Evolutionary conservation across 2,113 vertebrate species (phyloP), one percentile per base, ranked within the genome.

Genomic region (Rhegmatorhina hoffmannsi): DNA sequence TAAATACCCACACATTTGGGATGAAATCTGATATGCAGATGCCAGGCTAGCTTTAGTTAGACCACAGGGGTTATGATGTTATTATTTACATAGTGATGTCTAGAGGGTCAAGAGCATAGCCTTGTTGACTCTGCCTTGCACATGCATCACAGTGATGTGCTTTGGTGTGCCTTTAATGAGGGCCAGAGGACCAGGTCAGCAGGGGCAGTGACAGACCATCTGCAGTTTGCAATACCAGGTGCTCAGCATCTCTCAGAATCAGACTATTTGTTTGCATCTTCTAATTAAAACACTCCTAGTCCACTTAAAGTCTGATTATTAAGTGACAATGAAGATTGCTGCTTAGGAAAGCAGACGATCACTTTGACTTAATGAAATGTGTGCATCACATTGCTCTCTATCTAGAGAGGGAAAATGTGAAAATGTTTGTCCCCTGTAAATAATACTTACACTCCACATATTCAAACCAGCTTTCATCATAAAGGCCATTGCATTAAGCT

Each of bases 321-420:
- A 96, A 95, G 92, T 31, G 12, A 92, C 75, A 93, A 90, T 46
- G 82, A 75, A 91, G 67, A 60, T 75, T 87, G 81, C 49, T 89
- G 26, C 56, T 95, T 81, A 50, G 52, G 76, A 95, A 94, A 96
- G 52, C 19, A 92, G 79, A 28, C 7, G 6, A 87, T 89, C 25
- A 38, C 59, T 89, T 94, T 87, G 90, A 53, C 74, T 89, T 93
- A 97, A 90, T 92, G 88, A 94, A 95, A 70, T 89, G 40, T 7
- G 38, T 31, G 29, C 74, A 16, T 70, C 43, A 84, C 18, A 2
- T 31, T 86, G 40, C 55, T 88, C 9, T 53, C 31, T 62, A 24
- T 31, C 36, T 55, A 62, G 40, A 49, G 21, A 49, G 66, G 55
- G 49, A 5, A 64, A 88, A 73, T 0, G 2, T 49, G 82, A 44